These are phyloP conservation scores for Dendrocincla tyrannina DNA, from an alignment of 2,797 vertebrate species.

Conservation along the genomic window DNA sequence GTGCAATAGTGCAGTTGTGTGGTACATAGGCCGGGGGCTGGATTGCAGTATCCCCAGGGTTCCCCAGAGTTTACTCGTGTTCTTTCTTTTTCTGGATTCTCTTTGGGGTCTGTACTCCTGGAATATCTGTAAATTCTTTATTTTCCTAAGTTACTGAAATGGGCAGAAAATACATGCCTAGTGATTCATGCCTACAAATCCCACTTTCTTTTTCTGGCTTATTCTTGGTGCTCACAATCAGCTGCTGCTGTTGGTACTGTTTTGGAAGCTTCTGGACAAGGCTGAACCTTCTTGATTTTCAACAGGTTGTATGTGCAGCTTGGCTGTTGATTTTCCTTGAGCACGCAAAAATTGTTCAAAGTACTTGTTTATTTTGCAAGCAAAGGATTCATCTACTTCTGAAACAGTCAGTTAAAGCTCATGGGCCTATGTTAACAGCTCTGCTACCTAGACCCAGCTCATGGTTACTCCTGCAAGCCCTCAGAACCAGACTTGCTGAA, in stretches of 20 bases:
- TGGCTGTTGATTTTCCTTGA: background rate
- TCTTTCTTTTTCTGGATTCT: background rate
- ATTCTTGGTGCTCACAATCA: background rate
- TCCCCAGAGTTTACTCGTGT: background rate
- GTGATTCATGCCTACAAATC: background rate
- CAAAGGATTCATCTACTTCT: background rate
- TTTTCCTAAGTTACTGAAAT: background rate
- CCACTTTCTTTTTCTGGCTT: background rate
- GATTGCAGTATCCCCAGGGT: background rate
- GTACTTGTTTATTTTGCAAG: background rate
- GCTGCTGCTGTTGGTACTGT: background rate
- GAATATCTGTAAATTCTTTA: background rate
- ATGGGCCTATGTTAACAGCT: background rate
- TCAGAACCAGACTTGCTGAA: background rate
- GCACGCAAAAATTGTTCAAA: background rate
- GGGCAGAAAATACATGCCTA: background rate
- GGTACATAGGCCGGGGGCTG: background rate
- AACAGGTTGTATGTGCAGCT: background rate
- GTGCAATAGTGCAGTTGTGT: background rate
- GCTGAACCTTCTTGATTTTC: background rate
- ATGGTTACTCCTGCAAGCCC: background rate
- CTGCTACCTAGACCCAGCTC: background rate
- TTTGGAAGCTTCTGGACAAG: background rate
- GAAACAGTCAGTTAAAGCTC: background rate
- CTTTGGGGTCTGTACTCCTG: background rate